A percentile compares a stretch with the other conserved stretches of the same genome.
Conservation (phyloP, 2,797 vertebrate genomes). For the Botia kubotai region DNA sequence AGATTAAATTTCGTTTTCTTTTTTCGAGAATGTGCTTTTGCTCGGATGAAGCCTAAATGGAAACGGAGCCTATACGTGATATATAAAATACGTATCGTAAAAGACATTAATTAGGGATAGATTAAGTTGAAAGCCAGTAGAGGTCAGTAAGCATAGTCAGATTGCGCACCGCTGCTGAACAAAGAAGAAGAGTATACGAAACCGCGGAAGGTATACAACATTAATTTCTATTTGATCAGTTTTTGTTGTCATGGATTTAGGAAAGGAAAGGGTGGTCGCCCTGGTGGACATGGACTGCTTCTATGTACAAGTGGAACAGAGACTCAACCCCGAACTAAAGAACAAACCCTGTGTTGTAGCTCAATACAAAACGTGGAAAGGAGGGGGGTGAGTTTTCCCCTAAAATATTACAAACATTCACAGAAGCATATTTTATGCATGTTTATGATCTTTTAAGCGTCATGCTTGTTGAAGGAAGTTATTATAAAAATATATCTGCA, state of each 20-base stretch:
- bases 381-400: constrained; percentile 81
- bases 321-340: constrained; percentile 82
- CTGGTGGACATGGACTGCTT: constrained; percentile 96
- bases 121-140: background rate
- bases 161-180: background rate
- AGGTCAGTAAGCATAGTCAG: background rate
- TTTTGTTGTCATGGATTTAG: constrained; percentile 76
- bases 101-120: too few species aligned
- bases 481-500: too few species aligned
- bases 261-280: constrained; percentile 86
- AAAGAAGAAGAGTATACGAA: background rate
- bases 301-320: constrained; percentile 94
- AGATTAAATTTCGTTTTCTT: too few species aligned
- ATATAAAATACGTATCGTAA: too few species aligned
- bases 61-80: too few species aligned
- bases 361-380: constrained; percentile 93
- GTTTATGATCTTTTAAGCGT: too few species aligned
- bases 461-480: too few species aligned
- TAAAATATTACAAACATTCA: background rate
- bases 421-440: too few species aligned
- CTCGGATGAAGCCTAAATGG: too few species aligned
- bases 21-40: too few species aligned
- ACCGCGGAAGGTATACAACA: background rate
- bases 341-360: constrained; percentile 89
- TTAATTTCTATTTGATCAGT: background rate